phyloP scores from a whole-genome alignment of 1,140 invertebrate genomes.

The Matsumurasca onukii region DNA sequence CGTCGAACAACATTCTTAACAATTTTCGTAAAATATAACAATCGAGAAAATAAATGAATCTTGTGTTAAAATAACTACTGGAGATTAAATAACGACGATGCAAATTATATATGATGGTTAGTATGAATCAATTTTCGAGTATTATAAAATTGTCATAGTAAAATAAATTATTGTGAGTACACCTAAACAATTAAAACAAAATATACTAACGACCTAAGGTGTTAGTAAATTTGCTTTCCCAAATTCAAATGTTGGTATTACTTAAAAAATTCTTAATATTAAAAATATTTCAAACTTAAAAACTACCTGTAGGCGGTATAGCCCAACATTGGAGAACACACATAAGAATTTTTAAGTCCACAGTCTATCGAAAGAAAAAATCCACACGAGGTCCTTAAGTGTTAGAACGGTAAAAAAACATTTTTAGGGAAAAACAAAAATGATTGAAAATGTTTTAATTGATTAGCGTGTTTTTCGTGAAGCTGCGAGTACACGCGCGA shows the following conservation, averaged over 20 bases:
- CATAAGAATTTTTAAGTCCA: conserved; percentile 24
- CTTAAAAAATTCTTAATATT: background rate
- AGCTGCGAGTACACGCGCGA: background rate
- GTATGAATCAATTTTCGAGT: too few species aligned
- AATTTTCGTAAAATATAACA: too few species aligned
- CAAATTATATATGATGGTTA: too few species aligned
- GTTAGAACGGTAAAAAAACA: conserved; percentile 6
- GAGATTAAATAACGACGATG: too few species aligned
- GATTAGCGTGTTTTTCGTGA: conserved; percentile 18
- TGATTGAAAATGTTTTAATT: background rate
- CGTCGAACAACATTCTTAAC: too few species aligned
- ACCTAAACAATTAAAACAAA: too few species aligned
- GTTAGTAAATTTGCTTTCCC: too few species aligned
- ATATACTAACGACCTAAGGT: too few species aligned
- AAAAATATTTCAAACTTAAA: conserved; percentile 11
- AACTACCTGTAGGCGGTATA: conserved; percentile 32
- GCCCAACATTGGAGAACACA: conserved; percentile 29
- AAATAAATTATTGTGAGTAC: too few species aligned
- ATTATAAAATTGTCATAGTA: too few species aligned
- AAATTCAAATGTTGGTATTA: conserved; percentile 22
- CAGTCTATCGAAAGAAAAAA: conserved; percentile 11
- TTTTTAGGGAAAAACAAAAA: conserved; percentile 23
- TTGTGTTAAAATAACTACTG: too few species aligned
- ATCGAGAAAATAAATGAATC: too few species aligned
- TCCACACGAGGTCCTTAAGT: conserved; percentile 7